Base-by-base conservation (phyloP, 2,888 invertebrate species). In the Trimorus sp. region DNA sequence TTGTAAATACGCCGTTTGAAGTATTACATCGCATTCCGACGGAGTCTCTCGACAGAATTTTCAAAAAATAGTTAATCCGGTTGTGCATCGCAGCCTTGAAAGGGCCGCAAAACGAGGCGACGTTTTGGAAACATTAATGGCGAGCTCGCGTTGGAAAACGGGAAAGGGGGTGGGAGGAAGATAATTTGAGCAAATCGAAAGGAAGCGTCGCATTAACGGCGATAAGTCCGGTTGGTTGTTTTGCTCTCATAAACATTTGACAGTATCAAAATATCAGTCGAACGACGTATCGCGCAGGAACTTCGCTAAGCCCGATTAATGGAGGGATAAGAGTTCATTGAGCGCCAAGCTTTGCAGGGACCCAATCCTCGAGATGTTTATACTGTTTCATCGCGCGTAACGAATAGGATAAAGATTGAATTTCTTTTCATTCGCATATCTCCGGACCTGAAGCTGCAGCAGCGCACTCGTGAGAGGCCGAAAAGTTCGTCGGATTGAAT, bases 351-450 rank as follows among this genome's bases (percentile, higher is more conserved):
- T 59, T 65, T 53, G 54, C 63, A 56, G 65, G 59, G 49, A 63
- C 51, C 77, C 65, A 38, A 66, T 71, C 71, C 78, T 78, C 60
- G 63, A 78, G 81, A 82, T 81, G 81, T 85, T 83, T 79, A 84
- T 79, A 84, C 75, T 74, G 71, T 79, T 81, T 75, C 65, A 82
- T 79, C 74, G 84, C 85, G 87, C 87, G 88, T 89, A 88, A 89
- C 88, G 81, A 86, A 89, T 88, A 85, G 88, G 88, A 89, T 89
- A 88, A 88, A 87, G 89, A 89, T 89, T 89, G 88, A 89, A 83
- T 87, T 87, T 88, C 84, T 86, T 87, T 84, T 82, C 82, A 83
- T 82, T 78, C 79, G 82, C 83, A 84, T 84, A 84, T 82, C 80
- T 82, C 77, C 66, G 45, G 45, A 83, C 59, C 84, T 77, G 83